phyloP scores from a whole-genome alignment of 2,888 invertebrate species.

The Ypsolopha sequella region DNA sequence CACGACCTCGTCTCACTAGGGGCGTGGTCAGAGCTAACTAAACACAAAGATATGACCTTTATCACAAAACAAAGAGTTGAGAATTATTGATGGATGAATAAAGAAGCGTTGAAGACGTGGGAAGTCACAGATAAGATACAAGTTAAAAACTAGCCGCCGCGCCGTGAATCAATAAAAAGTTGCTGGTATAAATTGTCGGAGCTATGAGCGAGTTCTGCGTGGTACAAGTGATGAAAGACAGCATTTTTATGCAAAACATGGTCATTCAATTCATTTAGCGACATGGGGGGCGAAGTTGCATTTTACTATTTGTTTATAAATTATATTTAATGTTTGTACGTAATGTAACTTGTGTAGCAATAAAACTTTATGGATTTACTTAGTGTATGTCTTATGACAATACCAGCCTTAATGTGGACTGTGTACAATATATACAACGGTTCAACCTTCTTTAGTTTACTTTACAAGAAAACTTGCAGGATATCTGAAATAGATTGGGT shows the following conservation, averaged over 20 bases:
- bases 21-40: not conserved
- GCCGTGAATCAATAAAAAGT: conserved; percentile 14
- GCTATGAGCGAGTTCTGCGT: not conserved
- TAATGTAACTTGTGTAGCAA: no score
- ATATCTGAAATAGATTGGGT: no score
- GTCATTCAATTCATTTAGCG: not conserved
- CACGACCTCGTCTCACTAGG: not conserved
- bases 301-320: no score
- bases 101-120: not conserved
- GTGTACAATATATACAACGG: no score
- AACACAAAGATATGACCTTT: not conserved
- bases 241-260: not conserved
- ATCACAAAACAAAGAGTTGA: not conserved
- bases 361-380: no score
- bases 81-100: not conserved
- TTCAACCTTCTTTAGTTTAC: no score
- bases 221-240: not conserved
- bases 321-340: no score
- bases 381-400: no score
- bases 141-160: not conserved
- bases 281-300: no score
- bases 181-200: conserved; percentile 14
- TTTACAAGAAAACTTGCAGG: no score
- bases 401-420: no score
- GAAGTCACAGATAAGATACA: not conserved